These are phyloP conservation scores for Epinotia nisella DNA, from an alignment of 2,888 invertebrate species.

Conservation along the genomic window DNA sequence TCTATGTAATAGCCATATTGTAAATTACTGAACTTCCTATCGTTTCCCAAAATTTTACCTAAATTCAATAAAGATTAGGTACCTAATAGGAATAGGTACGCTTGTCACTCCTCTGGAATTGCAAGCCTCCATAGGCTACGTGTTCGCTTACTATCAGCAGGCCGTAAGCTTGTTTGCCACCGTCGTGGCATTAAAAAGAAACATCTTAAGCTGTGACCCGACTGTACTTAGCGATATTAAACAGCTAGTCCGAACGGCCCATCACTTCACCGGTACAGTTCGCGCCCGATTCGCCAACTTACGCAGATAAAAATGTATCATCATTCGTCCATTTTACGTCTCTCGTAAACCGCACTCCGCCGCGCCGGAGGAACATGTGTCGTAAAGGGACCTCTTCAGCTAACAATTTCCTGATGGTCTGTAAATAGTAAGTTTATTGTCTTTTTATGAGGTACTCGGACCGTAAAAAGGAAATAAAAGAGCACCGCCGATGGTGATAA, in stretches of 20 bases:
- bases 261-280: slow-evolving; percentile 49
- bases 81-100: no score
- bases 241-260: slow-evolving; percentile 3
- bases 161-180: no score
- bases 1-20: no score
- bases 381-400: slow-evolving; percentile 85
- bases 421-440: slow-evolving; percentile 86
- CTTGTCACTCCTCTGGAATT: no score
- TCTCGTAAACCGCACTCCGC: slow-evolving; percentile 80
- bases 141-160: no score
- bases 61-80: no score
- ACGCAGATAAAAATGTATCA: slow-evolving; percentile 76
- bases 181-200: no score
- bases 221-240: slow-evolving; percentile 31
- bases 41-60: no score
- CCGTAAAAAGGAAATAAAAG: slow-evolving; percentile 86
- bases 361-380: slow-evolving; percentile 76
- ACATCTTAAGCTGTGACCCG: no score
- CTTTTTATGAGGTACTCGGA: slow-evolving; percentile 86
- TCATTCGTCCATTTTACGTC: slow-evolving; percentile 78
- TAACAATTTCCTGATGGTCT: slow-evolving; percentile 86
- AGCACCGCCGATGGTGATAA: slow-evolving; percentile 85
- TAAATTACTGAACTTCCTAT: no score
- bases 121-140: no score
- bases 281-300: slow-evolving; percentile 54